Percentiles rank a stretch among this genome's conserved stretches.
Evolutionary conservation across 1,140 invertebrate genomes (phyloP).

Genomic region (Stegodyphus dumicola): DNA sequence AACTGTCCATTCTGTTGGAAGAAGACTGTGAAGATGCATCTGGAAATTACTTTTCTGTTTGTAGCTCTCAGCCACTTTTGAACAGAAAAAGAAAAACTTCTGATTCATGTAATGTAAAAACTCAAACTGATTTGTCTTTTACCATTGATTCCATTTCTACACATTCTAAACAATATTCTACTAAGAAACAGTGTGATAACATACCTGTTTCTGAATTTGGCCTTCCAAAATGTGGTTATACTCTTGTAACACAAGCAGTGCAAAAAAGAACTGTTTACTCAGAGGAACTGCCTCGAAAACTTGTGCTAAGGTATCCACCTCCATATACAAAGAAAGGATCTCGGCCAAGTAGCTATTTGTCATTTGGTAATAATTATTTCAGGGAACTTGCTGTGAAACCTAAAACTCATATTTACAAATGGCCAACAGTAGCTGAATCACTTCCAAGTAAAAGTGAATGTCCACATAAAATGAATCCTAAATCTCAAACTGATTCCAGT

Average conservation of each 20-base stretch:
- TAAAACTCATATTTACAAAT: conserved; percentile 13
- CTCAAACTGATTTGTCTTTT: conserved; percentile 44
- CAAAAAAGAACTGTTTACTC: conserved; percentile 35
- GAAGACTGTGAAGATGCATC: conserved; percentile 45
- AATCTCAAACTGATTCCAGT: conserved; percentile 15
- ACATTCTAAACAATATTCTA: background rate
- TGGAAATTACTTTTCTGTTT: conserved; percentile 45
- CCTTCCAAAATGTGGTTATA: conserved; percentile 9
- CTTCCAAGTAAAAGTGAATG: conserved; percentile 31
- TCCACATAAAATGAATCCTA: conserved; percentile 11
- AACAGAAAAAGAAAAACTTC: conserved; percentile 23
- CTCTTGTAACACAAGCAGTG: conserved; percentile 16
- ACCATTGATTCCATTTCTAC: background rate
- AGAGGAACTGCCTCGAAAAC: conserved; percentile 27
- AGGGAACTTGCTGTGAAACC: conserved; percentile 2
- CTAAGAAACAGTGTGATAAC: background rate
- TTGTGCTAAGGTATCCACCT: conserved; percentile 32
- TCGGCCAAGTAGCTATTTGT: background rate
- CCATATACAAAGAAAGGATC: conserved; percentile 24
- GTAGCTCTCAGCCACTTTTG: conserved; percentile 35
- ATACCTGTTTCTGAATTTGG: conserved; percentile 21
- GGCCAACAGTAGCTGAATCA: conserved; percentile 27
- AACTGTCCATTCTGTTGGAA: conserved; percentile 46
- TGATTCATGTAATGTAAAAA: conserved; percentile 36
- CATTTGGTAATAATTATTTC: background rate